Percentiles rank a stretch among this genome's conserved stretches.
Evolutionary conservation across 53 echinoderm and acorn worm species (phyloP).

Genomic region (Apostichopus leukothele): DNA sequence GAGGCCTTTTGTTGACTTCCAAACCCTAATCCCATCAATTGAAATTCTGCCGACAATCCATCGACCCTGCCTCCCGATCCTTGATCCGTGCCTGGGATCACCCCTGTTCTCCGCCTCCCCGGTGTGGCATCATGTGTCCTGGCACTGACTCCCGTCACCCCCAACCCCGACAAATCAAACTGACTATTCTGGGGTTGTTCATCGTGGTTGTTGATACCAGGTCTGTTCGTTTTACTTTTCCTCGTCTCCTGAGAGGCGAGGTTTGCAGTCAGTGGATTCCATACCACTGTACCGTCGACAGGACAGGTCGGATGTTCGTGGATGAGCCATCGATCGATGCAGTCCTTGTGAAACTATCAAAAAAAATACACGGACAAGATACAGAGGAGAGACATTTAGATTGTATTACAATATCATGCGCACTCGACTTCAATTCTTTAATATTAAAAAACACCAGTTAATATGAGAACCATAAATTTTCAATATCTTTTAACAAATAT

Average conservation of each 20-base stretch:
- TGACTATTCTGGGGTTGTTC: background rate
- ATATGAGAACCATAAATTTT: too few relatives aligned
- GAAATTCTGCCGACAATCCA: conserved; percentile 54
- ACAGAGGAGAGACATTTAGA: background rate
- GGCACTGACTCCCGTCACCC: conserved; percentile 37
- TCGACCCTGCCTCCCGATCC: background rate
- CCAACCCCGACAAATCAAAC: background rate
- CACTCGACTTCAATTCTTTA: too few relatives aligned
- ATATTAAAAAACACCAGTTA: too few relatives aligned
- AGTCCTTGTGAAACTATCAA: conserved; percentile 75
- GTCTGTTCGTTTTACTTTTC: background rate
- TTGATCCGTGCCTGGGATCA: conserved; percentile 34
- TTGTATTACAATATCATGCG: too few relatives aligned
- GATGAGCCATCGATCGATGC: conserved; percentile 91
- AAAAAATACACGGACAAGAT: background rate
- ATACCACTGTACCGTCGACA: conserved; percentile 85
- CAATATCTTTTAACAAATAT: too few relatives aligned
- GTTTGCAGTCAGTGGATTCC: conserved; percentile 65
- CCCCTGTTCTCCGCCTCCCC: conserved; percentile 39
- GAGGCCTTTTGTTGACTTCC: background rate
- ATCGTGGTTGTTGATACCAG: background rate
- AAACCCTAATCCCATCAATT: conserved; percentile 74
- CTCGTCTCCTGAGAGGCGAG: background rate
- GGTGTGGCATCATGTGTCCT: conserved; percentile 16
- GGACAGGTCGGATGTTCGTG: conserved; percentile 96